Base-by-base conservation (phyloP, 2,888 invertebrate genomes). In the Drosophila subquinaria region DNA sequence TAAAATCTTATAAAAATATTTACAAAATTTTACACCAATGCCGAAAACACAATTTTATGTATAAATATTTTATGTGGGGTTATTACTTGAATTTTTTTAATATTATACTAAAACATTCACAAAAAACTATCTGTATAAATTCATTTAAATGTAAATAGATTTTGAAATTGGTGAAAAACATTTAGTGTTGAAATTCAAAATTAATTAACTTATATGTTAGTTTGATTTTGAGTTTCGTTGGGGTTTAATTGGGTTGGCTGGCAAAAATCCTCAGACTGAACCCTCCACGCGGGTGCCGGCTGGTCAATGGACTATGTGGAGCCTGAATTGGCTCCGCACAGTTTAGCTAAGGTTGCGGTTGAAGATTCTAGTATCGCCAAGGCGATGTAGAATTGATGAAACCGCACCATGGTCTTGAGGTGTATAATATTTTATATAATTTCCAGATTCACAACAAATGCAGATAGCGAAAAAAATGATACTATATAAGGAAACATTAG, bases 281-380 rank as follows among this genome's bases (percentile, higher is more conserved):
- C 57, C 76, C 76, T 76, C 76, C 76, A 43, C 75, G 79, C 20
- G 76, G 79, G 79, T 76, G 76, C 76, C 79, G 53, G 76, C 76
- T 74, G 76, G 79, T 38, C 79, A 76, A 76, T 76, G 60, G 79
- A 63, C 43, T 20, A 45, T 69, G 59, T 47, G 8, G 35, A 33
- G 30, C 1, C 38, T 3, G 15, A 13, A 2, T 30, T 13, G 38
- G 30, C 33, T 23, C 17, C 35, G 23, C 35, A 42, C 61, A 8
- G 55, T 74, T 60, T 69, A 76, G 79, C 76, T 69, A 76, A 76
- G 76, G 79, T 45, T 27, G 45, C 47, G 51, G 15, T 69, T 20
- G 40, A 56, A 43, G 11, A 23, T 23, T 48, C 40, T 15, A 13
- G 10, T 20, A 20, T 11, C 9, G 42, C 2, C n/a, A 0, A 6